Evolutionary conservation across 2,113 vertebrate genomes (phyloP).

Genomic region (Sakesphorus luctuosus): DNA sequence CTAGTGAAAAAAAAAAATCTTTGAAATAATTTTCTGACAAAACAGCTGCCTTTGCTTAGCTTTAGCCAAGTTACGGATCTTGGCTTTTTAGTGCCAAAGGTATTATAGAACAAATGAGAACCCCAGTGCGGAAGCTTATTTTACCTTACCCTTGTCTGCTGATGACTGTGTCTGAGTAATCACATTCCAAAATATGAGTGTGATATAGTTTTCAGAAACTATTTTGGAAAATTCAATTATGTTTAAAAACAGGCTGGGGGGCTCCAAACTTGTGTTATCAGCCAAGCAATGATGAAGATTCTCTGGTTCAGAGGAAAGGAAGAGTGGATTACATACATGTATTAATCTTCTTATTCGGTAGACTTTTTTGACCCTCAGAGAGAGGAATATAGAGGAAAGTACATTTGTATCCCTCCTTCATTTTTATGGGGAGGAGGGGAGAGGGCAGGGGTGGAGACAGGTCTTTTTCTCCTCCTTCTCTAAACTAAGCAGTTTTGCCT

Average conservation of each 20-base stretch:
- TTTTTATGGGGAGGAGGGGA: neutral
- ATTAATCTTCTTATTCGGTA: neutral
- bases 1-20: neutral
- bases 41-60: neutral
- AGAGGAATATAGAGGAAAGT: neutral
- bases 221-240: neutral
- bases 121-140: neutral
- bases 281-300: neutral
- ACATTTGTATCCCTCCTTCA: neutral
- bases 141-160: neutral
- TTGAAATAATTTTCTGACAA: neutral
- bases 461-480: neutral
- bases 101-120: neutral
- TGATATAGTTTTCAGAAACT: neutral
- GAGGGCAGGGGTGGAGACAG: too few species aligned
- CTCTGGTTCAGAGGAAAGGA: neutral
- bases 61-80: neutral
- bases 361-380: neutral
- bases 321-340: neutral
- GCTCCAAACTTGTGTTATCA: neutral
- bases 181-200: neutral
- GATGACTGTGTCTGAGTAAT: neutral
- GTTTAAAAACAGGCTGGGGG: neutral
- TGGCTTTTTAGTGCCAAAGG: neutral
- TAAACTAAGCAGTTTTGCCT: neutral